A percentile compares a stretch with the other conserved stretches of the same genome.
Conservation (phyloP, 2,888 invertebrate genomes). For the Leucozona laternaria region DNA sequence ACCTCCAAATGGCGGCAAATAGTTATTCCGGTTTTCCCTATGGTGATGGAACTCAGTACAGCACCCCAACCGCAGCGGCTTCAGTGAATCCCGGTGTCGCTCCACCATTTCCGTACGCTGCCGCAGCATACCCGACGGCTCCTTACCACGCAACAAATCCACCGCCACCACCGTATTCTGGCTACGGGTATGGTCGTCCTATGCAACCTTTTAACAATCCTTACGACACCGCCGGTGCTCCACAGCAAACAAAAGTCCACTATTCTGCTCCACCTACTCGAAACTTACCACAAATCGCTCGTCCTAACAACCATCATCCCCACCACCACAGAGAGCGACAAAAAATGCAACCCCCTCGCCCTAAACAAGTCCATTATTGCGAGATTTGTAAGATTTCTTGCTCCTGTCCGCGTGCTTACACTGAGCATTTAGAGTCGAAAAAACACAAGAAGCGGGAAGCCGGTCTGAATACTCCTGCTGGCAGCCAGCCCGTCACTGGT, state of each 20-base stretch:
- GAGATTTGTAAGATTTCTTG: slow-evolving; percentile 99
- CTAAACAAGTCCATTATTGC: slow-evolving; percentile 96
- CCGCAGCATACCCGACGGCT: slow-evolving; percentile 88
- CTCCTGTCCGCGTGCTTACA: slow-evolving; percentile 94
- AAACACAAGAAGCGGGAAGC: slow-evolving; percentile 99
- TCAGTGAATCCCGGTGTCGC: slow-evolving; percentile 86
- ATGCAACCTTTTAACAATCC: slow-evolving; percentile 85
- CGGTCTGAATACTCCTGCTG: slow-evolving; percentile 87
- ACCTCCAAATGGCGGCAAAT: slow-evolving; percentile 85
- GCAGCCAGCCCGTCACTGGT: slow-evolving; percentile 86
- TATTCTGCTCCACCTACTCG: slow-evolving; percentile 85
- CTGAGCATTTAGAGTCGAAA: slow-evolving; percentile 97
- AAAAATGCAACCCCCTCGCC: slow-evolving; percentile 85
- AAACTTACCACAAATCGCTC: slow-evolving; percentile 85
- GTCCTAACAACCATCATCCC: slow-evolving; percentile 81
- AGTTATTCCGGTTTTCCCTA: slow-evolving; percentile 97
- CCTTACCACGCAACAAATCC: slow-evolving; percentile 85
- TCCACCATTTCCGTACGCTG: slow-evolving; percentile 70
- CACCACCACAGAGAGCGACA: slow-evolving; percentile 81
- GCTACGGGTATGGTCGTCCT: slow-evolving; percentile 86
- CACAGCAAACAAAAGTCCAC: slow-evolving; percentile 76
- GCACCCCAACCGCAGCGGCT: slow-evolving; percentile 88
- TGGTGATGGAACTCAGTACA: slow-evolving; percentile 96
- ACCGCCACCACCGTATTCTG: slow-evolving; percentile 84
- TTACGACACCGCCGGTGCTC: slow-evolving; percentile 76